These are phyloP conservation scores for Procavia capensis DNA, from an alignment of 2,113 vertebrate species.

Conservation along the genomic window DNA sequence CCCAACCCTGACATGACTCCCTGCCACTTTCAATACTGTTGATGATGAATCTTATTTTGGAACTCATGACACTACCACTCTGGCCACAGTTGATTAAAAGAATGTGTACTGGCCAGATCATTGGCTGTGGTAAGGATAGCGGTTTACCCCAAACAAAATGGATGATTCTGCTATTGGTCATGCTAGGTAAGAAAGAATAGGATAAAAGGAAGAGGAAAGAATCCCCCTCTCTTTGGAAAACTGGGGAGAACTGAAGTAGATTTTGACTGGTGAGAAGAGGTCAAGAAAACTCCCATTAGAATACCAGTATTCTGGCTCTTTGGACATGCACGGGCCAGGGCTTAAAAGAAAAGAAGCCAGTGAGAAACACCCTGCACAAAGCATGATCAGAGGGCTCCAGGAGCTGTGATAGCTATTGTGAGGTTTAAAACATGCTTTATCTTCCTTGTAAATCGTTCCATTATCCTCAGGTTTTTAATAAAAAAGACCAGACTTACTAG, in stretches of 20 bases:
- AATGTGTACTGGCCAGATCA: not conserved
- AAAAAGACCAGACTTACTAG: no score
- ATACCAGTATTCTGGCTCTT: not conserved
- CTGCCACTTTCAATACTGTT: not conserved
- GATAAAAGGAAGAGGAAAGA: not conserved
- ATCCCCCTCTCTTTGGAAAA: not conserved
- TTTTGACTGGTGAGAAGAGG: not conserved
- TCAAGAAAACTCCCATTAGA: not conserved
- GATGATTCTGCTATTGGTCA: not conserved
- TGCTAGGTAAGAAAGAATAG: not conserved
- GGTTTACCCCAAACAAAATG: not conserved
- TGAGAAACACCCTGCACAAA: not conserved
- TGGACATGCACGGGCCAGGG: no score
- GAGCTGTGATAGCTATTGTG: not conserved
- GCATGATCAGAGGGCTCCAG: not conserved
- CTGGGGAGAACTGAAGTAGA: not conserved
- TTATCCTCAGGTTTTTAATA: not conserved
- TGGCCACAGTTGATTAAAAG: not conserved
- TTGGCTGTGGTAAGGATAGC: not conserved
- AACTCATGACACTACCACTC: not conserved
- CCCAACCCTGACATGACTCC: not conserved
- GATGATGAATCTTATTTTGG: not conserved
- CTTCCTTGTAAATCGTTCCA: not conserved
- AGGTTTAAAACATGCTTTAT: conserved; percentile 6
- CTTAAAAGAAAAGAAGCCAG: not conserved